These are phyloP conservation scores for Prenolepis imparis DNA, from an alignment of 2,888 invertebrate species.

Conservation along the genomic window DNA sequence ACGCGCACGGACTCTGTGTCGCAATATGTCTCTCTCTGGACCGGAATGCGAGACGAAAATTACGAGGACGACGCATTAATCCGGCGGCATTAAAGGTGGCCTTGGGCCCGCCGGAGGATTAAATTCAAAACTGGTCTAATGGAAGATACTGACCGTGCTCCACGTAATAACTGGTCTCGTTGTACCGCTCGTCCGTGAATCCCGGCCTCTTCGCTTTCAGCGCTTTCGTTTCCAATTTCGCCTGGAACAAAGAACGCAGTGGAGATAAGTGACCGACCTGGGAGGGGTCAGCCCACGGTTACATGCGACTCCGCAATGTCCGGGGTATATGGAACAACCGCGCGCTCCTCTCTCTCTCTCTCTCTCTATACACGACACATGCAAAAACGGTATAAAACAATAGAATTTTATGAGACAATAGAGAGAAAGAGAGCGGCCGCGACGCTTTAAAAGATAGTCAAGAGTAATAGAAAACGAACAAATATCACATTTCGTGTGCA, in stretches of 20 bases:
- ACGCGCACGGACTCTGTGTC: constrained; percentile 27
- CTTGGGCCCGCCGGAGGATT: constrained; percentile 23
- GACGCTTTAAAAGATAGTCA: constrained; percentile 13
- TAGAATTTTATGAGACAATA: constrained; percentile 25
- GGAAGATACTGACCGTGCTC: constrained; percentile 93
- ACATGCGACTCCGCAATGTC: constrained; percentile 18
- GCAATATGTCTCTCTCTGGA: not conserved
- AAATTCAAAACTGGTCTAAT: constrained; percentile 54
- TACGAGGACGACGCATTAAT: constrained; percentile 20
- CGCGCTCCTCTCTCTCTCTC: not conserved
- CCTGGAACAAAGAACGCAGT: constrained; percentile 89
- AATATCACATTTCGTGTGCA: constrained; percentile 5
- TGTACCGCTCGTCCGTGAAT: constrained; percentile 96
- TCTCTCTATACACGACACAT: not conserved
- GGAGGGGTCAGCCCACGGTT: constrained; percentile 45
- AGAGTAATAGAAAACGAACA: constrained; percentile 15
- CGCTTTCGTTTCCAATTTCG: constrained; percentile 96
- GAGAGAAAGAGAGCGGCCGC: not conserved
- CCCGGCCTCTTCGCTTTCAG: constrained; percentile 96
- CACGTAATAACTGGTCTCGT: constrained; percentile 97
- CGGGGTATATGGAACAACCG: constrained; percentile 4
- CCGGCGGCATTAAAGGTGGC: constrained; percentile 37
- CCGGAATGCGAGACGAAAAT: not conserved
- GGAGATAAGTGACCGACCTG: constrained; percentile 62
- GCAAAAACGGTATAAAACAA: constrained; percentile 31